These are phyloP conservation scores for Bombylius major DNA, from an alignment of 2,888 invertebrate genomes.

Conservation along the genomic window DNA sequence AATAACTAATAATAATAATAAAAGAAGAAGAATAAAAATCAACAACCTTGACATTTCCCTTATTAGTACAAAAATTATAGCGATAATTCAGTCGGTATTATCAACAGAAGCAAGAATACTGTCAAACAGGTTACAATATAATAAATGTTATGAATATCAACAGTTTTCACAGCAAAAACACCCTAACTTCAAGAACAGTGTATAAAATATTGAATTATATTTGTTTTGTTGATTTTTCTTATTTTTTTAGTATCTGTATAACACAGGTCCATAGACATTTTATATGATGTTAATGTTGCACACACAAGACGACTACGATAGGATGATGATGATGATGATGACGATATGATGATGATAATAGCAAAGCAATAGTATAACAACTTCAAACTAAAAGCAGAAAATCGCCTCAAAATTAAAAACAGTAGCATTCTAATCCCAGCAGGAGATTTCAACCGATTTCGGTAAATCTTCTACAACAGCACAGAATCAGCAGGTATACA, in stretches of 20 bases:
- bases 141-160: constrained; percentile 12
- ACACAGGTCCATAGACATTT: no score
- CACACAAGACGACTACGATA: no score
- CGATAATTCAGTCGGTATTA: background rate
- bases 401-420: constrained; percentile 5
- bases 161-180: constrained; percentile 4
- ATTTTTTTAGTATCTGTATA: no score
- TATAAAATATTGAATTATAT: background rate
- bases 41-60: background rate
- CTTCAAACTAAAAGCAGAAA: background rate
- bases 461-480: constrained; percentile 8
- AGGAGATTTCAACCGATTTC: constrained; percentile 8
- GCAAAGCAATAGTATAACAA: no score
- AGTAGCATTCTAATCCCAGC: constrained; percentile 12
- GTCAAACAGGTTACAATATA: constrained; percentile 12
- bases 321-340: no score
- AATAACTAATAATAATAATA: no score
- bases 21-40: no score
- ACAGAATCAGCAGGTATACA: constrained; percentile 9
- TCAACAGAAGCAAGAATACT: constrained; percentile 9
- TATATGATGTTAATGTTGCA: no score
- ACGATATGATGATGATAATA: no score
- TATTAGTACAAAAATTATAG: background rate
- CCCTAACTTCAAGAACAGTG: background rate
- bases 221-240: no score